Evolutionary conservation across 2,113 vertebrate genomes (phyloP).

Genomic region (Sceloporus undulatus): DNA sequence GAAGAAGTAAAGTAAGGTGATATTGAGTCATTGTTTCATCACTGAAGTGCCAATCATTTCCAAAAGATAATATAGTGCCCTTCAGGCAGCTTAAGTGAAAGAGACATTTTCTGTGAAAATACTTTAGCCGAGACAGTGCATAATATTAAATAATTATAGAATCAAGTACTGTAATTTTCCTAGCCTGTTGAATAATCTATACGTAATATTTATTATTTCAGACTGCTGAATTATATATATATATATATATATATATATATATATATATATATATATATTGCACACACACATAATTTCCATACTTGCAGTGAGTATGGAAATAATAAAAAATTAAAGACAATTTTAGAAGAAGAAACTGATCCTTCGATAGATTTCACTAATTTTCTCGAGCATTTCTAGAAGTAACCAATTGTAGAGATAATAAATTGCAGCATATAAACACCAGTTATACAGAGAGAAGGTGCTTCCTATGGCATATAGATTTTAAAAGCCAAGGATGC

Average conservation of each 20-base stretch:
- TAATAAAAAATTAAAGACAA: not conserved
- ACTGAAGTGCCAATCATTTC: conserved; percentile 6
- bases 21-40: conserved; percentile 17
- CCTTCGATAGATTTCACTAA: not conserved
- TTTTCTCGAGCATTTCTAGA: not conserved
- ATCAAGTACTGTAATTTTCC: conserved; percentile 8
- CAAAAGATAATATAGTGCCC: not conserved
- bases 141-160: conserved; percentile 24
- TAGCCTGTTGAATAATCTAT: not conserved
- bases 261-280: not conserved
- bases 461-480: not conserved
- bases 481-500: not conserved
- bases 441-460: not conserved
- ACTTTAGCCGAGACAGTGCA: not conserved
- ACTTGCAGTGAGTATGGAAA: not conserved
- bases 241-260: not conserved
- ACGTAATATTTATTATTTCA: conserved; percentile 23
- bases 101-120: conserved; percentile 12
- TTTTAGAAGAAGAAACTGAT: not conserved
- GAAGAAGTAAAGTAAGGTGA: not conserved
- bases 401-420: not conserved
- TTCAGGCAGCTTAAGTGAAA: conserved; percentile 2
- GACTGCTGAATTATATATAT: not conserved
- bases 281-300: not conserved
- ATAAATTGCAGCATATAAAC: not conserved